A percentile compares a stretch with the other conserved stretches of the same genome.
Evolutionary conservation across 2,113 vertebrate genomes (phyloP).

Genomic region (Aspiorhynchus laticeps): DNA sequence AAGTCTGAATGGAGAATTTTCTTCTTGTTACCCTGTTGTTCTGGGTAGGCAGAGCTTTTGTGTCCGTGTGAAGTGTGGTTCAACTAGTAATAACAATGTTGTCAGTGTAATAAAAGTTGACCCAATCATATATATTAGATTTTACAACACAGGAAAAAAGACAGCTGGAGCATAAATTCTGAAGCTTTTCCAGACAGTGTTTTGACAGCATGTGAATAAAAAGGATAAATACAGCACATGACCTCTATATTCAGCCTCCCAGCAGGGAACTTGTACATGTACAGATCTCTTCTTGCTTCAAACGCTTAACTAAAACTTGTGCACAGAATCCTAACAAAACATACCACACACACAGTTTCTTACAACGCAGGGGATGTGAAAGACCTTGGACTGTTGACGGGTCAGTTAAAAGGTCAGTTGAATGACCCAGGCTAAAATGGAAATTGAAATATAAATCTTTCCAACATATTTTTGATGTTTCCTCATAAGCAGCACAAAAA

Average conservation of each 20-base stretch:
- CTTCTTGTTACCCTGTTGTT: background rate
- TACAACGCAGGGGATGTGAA: constrained; percentile 3
- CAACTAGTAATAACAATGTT: background rate
- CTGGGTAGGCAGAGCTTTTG: background rate
- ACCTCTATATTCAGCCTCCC: background rate
- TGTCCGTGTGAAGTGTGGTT: constrained; percentile 2
- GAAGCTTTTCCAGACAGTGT: constrained; percentile 25
- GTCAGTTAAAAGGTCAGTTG: constrained; percentile 27
- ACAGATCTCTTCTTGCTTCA: background rate
- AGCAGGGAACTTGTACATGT: constrained; percentile 1
- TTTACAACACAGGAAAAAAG: constrained; percentile 21
- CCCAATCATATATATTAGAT: constrained; percentile 22
- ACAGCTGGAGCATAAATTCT: constrained; percentile 2
- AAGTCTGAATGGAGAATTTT: constrained; percentile 9
- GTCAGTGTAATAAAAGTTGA: constrained; percentile 22
- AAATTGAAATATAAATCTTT: constrained; percentile 19
- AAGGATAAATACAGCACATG: background rate
- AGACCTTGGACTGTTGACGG: background rate
- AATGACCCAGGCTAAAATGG: background rate
- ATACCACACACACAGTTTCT: background rate
- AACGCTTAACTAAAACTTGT: background rate
- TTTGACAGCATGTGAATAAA: constrained; percentile 25
- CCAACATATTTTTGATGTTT: constrained; percentile 27
- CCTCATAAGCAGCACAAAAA: constrained; percentile 4
- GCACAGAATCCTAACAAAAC: background rate